Evolutionary conservation across 2,888 invertebrate species (phyloP).

Genomic region (Sialis fuliginosa): DNA sequence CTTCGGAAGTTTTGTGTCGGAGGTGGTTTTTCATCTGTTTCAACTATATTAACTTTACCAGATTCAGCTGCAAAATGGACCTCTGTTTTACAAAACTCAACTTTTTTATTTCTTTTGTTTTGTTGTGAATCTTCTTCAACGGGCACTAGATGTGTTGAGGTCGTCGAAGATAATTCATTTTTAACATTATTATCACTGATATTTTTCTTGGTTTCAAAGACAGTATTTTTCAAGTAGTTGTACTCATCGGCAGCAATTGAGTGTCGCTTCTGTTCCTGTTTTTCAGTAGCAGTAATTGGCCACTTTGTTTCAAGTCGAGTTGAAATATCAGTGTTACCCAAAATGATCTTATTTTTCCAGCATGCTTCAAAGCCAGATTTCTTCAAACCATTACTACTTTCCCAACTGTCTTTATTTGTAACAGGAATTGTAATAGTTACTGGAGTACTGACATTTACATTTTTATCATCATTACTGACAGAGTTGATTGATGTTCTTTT

Average conservation of each 20-base stretch:
- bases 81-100: slow-evolving; percentile 78
- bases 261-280: slow-evolving; percentile 27
- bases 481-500: slow-evolving; percentile 4
- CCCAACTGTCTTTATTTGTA: slow-evolving; percentile 1
- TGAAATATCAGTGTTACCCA: not conserved
- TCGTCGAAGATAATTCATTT: slow-evolving; percentile 7
- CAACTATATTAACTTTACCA: slow-evolving; percentile 71
- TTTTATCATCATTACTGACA: not conserved
- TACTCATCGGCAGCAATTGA: slow-evolving; percentile 39
- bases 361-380: not conserved
- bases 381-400: not conserved
- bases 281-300: slow-evolving; percentile 12
- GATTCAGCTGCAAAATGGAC: slow-evolving; percentile 75
- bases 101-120: slow-evolving; percentile 45
- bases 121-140: slow-evolving; percentile 21
- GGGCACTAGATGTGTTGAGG: slow-evolving; percentile 13
- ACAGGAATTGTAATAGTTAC: slow-evolving; percentile 24
- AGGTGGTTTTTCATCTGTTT: slow-evolving; percentile 74
- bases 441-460: slow-evolving; percentile 8
- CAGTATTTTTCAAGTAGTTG: slow-evolving; percentile 26
- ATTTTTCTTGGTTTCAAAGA: slow-evolving; percentile 17
- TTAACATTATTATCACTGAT: slow-evolving; percentile 18
- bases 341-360: not conserved
- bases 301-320: not conserved
- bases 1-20: slow-evolving; percentile 65